A percentile compares a stretch with the other conserved stretches of the same genome.
phyloP scores from a whole-genome alignment of 2,888 invertebrate species.

The Lasioglossum figueresi region DNA sequence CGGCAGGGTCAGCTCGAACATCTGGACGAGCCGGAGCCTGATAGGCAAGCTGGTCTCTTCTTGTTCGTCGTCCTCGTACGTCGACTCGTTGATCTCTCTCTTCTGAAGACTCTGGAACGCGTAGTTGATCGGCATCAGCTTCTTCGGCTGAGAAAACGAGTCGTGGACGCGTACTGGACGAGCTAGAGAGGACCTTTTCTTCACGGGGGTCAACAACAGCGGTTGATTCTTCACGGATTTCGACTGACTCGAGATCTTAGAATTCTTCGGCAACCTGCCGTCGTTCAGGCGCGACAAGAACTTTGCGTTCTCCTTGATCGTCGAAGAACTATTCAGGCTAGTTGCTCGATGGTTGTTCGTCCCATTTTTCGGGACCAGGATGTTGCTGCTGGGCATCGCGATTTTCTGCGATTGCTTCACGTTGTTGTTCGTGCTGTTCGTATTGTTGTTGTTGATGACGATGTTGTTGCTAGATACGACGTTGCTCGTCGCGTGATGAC shows the following conservation, averaged over 20 bases:
- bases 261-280: conserved; percentile 33
- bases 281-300: conserved; percentile 43
- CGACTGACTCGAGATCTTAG: conserved; percentile 22
- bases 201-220: conserved; percentile 74
- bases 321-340: conserved; percentile 20
- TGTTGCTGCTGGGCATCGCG: conserved; percentile 48
- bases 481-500: conserved; percentile 76
- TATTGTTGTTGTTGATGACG: conserved; percentile 57
- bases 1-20: conserved; percentile 79
- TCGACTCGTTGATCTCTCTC: conserved; percentile 42
- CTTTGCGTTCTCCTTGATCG: conserved; percentile 42
- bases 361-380: conserved; percentile 29
- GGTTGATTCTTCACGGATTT: conserved; percentile 55
- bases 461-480: conserved; percentile 58
- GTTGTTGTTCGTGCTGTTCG: conserved; percentile 39
- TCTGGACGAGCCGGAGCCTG: conserved; percentile 78
- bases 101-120: conserved; percentile 48
- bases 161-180: conserved; percentile 81
- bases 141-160: conserved; percentile 73
- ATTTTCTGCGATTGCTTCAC: conserved; percentile 35
- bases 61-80: conserved; percentile 63
- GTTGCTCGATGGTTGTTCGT: conserved; percentile 41
- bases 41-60: conserved; percentile 76
- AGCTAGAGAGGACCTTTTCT: conserved; percentile 79
- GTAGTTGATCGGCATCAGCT: conserved; percentile 56